Evolutionary conservation across 2,888 invertebrate species (phyloP).

Genomic region (Tipula lateralis): DNA sequence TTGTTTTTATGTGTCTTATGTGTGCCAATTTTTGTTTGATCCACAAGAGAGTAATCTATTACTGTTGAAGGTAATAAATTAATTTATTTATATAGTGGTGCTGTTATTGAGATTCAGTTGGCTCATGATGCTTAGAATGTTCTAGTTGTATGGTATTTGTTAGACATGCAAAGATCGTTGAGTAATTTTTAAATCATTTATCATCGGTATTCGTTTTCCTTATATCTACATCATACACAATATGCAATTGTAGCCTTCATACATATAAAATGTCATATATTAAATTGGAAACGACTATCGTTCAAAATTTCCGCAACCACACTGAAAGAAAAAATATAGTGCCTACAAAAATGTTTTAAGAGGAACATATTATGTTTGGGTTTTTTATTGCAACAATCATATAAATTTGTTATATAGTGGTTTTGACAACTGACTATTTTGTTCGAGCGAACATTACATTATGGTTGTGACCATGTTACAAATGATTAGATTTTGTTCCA

Average conservation of each 20-base stretch:
- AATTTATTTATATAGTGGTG: neutral
- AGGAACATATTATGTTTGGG: too few relatives aligned
- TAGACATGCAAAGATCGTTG: neutral
- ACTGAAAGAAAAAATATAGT: too few relatives aligned
- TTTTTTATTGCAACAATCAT: too few relatives aligned
- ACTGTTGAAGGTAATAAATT: slow-evolving; percentile 1
- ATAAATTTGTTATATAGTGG: too few relatives aligned
- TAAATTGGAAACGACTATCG: too few relatives aligned
- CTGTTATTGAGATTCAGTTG: neutral
- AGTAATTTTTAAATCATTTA: neutral
- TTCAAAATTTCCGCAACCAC: too few relatives aligned
- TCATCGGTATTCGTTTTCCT: neutral
- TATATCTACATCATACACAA: neutral
- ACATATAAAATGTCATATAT: too few relatives aligned
- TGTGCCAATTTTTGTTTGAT: neutral
- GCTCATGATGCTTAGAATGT: neutral
- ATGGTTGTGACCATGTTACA: too few relatives aligned
- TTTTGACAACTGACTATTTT: too few relatives aligned
- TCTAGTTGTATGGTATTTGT: neutral
- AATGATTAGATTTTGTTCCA: too few relatives aligned
- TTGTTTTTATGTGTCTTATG: neutral
- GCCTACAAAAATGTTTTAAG: too few relatives aligned
- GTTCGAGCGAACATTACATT: too few relatives aligned
- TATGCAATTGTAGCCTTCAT: neutral
- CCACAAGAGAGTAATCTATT: neutral